Base-by-base conservation (phyloP, 2,797 vertebrate genomes). In the Halcyon leucocephala region DNA sequence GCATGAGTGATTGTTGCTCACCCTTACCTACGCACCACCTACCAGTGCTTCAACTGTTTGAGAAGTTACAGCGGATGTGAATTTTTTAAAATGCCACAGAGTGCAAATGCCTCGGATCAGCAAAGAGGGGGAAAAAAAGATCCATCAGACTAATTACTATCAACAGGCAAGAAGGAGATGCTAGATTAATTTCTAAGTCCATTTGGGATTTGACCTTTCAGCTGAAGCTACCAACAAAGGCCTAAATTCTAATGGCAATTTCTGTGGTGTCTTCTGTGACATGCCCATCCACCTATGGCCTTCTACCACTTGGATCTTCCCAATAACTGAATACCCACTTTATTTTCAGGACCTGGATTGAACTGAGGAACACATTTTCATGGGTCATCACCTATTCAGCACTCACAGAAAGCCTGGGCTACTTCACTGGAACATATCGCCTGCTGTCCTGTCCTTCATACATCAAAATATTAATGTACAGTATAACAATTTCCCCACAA, bases 151-250 rank as follows among this genome's bases (percentile, higher is more conserved):
- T 84, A 84, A 90, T 84, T 83, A 39, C 46, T 73, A 86, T 31
- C 26, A 89, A 19, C 55, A 70, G 29, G 29, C 18, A 89, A 48
- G 51, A 46, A 86, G 65, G 58, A 71, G 42, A 70, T 4, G 3
- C 41, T 48, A 46, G 58, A 86, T 78, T 72, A 54, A 89, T 89
- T 90, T 64, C 39, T 72, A 57, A 18, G 4, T 70, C 58, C 42
- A 14, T 37, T 86, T 79, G 49, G 54, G 49, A 65, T 54, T 44
- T 90, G 76, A 91, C 65, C 57, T 94, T 93, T 91, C 57, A 90
- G 73, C 35, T 55, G 42, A 76, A 82, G 70, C 29, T 86, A 28
- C 57, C 54, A 78, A 51, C 19, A 39, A 72, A 89, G 37, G 17
- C n/a, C n/a, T n/a, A n/a, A n/a, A n/a, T 60, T 42, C 33, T 41